Evolutionary conservation across 2,888 invertebrate genomes (phyloP).

Genomic region (Morinoia aosen): DNA sequence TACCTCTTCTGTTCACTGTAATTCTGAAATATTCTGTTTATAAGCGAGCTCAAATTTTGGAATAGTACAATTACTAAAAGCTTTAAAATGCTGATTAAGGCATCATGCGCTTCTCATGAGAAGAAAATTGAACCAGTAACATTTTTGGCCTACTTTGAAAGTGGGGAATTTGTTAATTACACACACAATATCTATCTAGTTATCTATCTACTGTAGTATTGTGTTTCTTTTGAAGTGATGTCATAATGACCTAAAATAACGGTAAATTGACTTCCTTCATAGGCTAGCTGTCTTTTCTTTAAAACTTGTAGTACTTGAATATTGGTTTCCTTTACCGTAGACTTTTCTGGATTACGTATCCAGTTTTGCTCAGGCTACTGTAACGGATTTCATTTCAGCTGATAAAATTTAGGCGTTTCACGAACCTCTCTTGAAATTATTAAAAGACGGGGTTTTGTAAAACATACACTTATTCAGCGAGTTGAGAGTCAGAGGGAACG

Average conservation of each 20-base stretch:
- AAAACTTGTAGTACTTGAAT: background rate
- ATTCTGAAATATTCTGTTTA: background rate
- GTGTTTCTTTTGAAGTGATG: background rate
- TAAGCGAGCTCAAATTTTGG: background rate
- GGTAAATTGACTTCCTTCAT: background rate
- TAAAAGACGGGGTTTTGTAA: no score
- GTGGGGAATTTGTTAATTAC: background rate
- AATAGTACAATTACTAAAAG: background rate
- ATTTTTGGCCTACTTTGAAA: no score
- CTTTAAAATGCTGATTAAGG: no score
- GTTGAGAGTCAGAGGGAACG: no score
- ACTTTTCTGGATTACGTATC: background rate
- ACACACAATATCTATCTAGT: background rate
- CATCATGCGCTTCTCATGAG: no score
- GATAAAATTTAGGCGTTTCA: no score
- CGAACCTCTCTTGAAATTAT: no score
- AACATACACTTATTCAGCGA: no score
- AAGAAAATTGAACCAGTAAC: no score
- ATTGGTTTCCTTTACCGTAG: background rate
- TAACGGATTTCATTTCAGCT: no score
- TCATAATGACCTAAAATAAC: background rate
- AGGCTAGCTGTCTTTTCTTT: background rate
- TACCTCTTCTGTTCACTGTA: background rate
- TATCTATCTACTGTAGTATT: background rate
- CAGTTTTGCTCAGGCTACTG: no score